phyloP scores from a whole-genome alignment of 23 tunicate genomes.

The Corella eumyota region DNA sequence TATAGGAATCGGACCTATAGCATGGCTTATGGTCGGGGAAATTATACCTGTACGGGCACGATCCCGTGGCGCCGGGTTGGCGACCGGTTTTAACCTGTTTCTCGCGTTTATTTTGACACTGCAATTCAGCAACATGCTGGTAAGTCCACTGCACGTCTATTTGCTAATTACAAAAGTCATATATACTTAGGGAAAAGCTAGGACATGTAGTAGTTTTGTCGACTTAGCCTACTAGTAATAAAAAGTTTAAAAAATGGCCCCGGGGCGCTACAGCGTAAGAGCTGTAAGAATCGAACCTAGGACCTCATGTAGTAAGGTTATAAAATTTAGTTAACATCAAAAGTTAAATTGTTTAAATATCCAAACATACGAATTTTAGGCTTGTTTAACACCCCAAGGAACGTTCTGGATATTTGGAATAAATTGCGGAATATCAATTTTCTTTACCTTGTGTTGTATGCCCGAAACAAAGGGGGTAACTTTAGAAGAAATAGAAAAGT shows the following conservation, averaged over 20 bases:
- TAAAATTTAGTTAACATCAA: no score
- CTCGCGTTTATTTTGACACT: conserved; percentile 48
- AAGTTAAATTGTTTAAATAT: no score
- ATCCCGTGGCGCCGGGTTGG: conserved; percentile 55
- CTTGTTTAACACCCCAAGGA: conserved; percentile 63
- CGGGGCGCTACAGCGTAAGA: no score
- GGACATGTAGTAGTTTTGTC: no score
- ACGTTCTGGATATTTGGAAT: conserved; percentile 69
- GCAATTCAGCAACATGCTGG: conserved; percentile 53
- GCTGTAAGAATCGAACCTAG: no score
- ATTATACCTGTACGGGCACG: conserved; percentile 71
- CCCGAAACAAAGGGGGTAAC: conserved; percentile 84
- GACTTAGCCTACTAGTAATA: no score
- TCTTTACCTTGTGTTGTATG: conserved; percentile 23
- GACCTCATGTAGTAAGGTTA: no score
- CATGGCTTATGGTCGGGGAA: conserved; percentile 74
- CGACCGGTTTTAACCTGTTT: conserved; percentile 59
- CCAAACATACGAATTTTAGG: conserved; percentile 17
- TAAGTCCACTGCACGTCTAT: conserved; percentile 9
- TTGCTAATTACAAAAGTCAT: no score
- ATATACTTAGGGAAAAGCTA: no score
- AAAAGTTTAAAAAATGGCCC: no score
- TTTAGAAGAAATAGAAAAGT: conserved; percentile 58
- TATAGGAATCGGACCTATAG: conserved; percentile 78
- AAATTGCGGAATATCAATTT: conserved; percentile 37